Conservation (phyloP, 1,140 invertebrate species). For the Cotesia typhae region DNA sequence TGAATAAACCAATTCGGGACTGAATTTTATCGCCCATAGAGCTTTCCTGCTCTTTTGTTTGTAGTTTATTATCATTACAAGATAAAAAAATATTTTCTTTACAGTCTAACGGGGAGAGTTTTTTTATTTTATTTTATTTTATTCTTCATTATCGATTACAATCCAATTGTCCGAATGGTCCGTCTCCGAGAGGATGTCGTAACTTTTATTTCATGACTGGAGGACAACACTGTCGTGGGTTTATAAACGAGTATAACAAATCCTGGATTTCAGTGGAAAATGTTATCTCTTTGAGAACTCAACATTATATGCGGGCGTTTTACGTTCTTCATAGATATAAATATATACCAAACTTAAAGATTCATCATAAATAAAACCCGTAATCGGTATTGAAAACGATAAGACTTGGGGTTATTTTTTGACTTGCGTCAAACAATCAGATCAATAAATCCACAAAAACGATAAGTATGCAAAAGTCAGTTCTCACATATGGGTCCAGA, state of each 20-base stretch:
- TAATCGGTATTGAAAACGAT: no score
- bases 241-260: background rate
- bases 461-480: no score
- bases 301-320: background rate
- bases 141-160: conserved; percentile 12
- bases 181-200: background rate
- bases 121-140: background rate
- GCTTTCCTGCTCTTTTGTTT: no score
- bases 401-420: no score
- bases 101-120: background rate
- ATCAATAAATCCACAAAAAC: no score
- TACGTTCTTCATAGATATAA: background rate
- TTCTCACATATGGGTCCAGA: no score
- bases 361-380: background rate
- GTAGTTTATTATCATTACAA: no score
- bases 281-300: background rate
- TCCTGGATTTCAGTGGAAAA: background rate
- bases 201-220: background rate
- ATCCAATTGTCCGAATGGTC: conserved; percentile 9
- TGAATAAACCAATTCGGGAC: no score
- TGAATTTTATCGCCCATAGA: no score
- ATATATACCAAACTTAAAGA: background rate
- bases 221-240: background rate
- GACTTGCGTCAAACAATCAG: no score
- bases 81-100: conserved; percentile 9